Evolutionary conservation across 1,140 invertebrate genomes (phyloP), one percentile per base, ranked within the genome.

Genomic region (Neodiprion fabricii): DNA sequence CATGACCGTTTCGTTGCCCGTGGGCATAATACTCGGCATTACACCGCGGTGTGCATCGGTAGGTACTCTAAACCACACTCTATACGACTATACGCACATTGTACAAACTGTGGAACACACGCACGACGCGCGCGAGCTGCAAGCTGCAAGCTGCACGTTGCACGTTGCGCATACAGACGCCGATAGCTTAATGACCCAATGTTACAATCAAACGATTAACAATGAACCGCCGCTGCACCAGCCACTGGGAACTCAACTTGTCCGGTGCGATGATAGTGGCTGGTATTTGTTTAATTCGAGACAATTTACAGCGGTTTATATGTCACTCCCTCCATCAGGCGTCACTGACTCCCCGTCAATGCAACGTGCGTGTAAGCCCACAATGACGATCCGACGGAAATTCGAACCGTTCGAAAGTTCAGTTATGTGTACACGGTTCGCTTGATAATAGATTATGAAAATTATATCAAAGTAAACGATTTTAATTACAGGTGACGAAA

Each of bases 1-100:
- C 80, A 77, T 74, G 78, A 73, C 73, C 75, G 76, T 81, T 81
- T 65, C 80, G n/a, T 80, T 76, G 77, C 68, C 53, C 66, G 28
- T 73, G 50, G 53, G 40, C 21, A 69, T 61, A 61, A 61, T 61
- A 17, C n/a, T 17, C 28, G 28, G 28, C 28, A 40, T 40, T 40
- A 40, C 28, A 40, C 28, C 28, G 28, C 28, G 28, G 28, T 61
- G 11, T 61, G 53, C 11, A 61, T 14, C n/a, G n/a, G 53, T 61
- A 61, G n/a, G 53, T 61, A 61, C n/a, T 61, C 53, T 61, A 61
- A 61, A 40, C 28, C 28, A 40, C 28, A 40, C 28, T 40, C 28
- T 1, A 5, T 40, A 40, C 28, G 17, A 21, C 28, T 40, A 40
- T 21, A 21, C 1, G 17, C 17, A 21, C 53, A 61, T 8, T 17